Evolutionary conservation across 2,888 invertebrate species (phyloP).

Genomic region (Euspilapteryx auroguttella): DNA sequence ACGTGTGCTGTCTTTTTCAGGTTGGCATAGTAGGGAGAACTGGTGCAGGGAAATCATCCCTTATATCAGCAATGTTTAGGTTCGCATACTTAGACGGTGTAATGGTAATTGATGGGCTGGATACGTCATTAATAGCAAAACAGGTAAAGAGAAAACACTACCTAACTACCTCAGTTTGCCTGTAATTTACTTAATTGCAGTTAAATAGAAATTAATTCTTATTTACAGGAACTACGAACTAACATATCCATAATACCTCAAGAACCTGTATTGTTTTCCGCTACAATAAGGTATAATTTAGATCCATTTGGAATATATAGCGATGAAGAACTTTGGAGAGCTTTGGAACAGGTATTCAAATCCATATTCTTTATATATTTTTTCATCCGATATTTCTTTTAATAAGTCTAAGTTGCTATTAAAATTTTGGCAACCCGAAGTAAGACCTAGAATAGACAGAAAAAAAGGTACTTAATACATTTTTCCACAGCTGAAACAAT

Average conservation of each 20-base stretch:
- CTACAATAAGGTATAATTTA: conserved; percentile 66
- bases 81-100: conserved; percentile 64
- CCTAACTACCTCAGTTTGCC: no score
- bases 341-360: conserved; percentile 66
- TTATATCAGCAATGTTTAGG: conserved; percentile 71
- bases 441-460: no score
- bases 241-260: conserved; percentile 72
- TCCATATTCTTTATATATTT: conserved; percentile 8
- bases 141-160: conserved; percentile 33
- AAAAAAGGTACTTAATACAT: no score
- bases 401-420: conserved; percentile 11
- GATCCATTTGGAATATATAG: conserved; percentile 68
- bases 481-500: no score
- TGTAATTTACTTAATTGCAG: no score
- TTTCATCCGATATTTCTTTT: conserved; percentile 27
- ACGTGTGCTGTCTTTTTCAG: conserved; percentile 34
- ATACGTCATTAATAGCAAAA: conserved; percentile 57
- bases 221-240: conserved; percentile 58
- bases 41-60: conserved; percentile 74
- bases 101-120: conserved; percentile 66
- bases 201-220: no score
- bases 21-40: conserved; percentile 74
- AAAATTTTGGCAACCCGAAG: no score
- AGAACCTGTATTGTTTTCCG: conserved; percentile 83
- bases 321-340: conserved; percentile 71